Conservation (phyloP, 2,797 vertebrate genomes). For the Hybognathus amarus region DNA sequence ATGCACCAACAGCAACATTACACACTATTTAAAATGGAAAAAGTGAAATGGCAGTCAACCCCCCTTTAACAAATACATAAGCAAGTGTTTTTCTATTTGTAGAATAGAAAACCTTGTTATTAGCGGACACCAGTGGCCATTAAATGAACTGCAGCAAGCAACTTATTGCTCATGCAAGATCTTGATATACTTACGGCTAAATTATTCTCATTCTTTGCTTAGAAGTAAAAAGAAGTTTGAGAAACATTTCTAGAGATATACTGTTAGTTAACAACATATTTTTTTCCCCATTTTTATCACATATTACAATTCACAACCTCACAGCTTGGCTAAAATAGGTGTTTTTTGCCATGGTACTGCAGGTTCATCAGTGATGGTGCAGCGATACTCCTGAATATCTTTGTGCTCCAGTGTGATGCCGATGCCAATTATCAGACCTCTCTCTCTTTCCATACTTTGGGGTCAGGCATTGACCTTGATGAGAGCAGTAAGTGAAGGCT, state of each 20-base stretch:
- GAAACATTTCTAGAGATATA: too few species aligned
- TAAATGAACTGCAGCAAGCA: background rate
- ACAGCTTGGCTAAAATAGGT: background rate
- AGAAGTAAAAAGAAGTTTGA: too few species aligned
- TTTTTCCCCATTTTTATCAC: background rate
- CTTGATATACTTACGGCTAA: too few species aligned
- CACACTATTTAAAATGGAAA: too few species aligned
- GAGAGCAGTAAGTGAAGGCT: constrained; percentile 72
- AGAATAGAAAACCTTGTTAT: background rate
- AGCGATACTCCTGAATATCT: background rate
- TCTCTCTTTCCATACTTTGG: constrained; percentile 44
- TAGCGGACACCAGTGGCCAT: background rate
- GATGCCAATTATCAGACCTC: constrained; percentile 32
- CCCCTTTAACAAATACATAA: too few species aligned
- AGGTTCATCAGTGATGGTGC: background rate
- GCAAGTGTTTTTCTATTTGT: background rate
- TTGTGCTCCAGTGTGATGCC: background rate
- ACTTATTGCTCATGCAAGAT: background rate
- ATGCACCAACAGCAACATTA: too few species aligned
- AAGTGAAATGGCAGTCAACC: too few species aligned
- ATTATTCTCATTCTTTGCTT: too few species aligned
- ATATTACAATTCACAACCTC: background rate
- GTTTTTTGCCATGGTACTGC: background rate
- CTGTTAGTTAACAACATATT: too few species aligned
- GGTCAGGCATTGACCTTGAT: constrained; percentile 76